Percentiles rank a stretch among this genome's conserved stretches.
phyloP scores from a whole-genome alignment of 2,797 vertebrate species.

The Acanthurus tractus region DNA sequence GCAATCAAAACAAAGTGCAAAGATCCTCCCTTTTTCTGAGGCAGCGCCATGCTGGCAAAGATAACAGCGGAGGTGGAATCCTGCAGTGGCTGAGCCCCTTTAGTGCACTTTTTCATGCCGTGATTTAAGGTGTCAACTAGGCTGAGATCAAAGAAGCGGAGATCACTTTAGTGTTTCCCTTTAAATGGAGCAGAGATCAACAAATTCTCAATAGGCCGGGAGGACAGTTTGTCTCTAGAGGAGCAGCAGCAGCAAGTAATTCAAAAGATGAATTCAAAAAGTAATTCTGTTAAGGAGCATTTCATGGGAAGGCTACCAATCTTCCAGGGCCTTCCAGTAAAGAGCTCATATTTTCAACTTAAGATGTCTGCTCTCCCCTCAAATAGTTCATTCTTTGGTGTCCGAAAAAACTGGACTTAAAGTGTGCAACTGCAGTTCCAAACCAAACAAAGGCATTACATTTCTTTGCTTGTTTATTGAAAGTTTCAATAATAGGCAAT shows the following conservation, averaged over 20 bases:
- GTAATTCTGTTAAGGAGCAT: constrained; percentile 55
- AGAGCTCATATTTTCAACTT: constrained; percentile 64
- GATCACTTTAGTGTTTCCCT: constrained; percentile 31
- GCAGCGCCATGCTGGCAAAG: constrained; percentile 66
- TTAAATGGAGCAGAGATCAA: constrained; percentile 55
- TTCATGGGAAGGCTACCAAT: constrained; percentile 64
- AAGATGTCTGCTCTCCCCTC: constrained; percentile 57
- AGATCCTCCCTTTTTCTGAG: constrained; percentile 65
- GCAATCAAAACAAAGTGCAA: constrained; percentile 77
- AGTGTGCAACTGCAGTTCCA: constrained; percentile 60
- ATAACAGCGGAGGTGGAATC: constrained; percentile 73
- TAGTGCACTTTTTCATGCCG: constrained; percentile 52
- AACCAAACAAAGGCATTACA: constrained; percentile 72
- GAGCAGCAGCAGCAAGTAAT: constrained; percentile 5
- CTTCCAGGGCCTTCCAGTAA: constrained; percentile 73
- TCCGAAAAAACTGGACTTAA: constrained; percentile 62
- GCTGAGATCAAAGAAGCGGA: constrained; percentile 67
- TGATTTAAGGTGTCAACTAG: constrained; percentile 73
- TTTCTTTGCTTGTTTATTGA: constrained; percentile 78
- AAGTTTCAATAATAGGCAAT: constrained; percentile 78
- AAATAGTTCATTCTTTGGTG: constrained; percentile 61
- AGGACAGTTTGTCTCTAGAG: constrained; percentile 21
- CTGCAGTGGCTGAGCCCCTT: constrained; percentile 55
- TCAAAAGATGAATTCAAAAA: constrained; percentile 56
- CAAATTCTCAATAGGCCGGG: constrained; percentile 30